Evolutionary conservation across 2,797 vertebrate genomes (phyloP), one percentile per base, ranked within the genome.

Genomic region (Schizopygopsis malacanthus): DNA sequence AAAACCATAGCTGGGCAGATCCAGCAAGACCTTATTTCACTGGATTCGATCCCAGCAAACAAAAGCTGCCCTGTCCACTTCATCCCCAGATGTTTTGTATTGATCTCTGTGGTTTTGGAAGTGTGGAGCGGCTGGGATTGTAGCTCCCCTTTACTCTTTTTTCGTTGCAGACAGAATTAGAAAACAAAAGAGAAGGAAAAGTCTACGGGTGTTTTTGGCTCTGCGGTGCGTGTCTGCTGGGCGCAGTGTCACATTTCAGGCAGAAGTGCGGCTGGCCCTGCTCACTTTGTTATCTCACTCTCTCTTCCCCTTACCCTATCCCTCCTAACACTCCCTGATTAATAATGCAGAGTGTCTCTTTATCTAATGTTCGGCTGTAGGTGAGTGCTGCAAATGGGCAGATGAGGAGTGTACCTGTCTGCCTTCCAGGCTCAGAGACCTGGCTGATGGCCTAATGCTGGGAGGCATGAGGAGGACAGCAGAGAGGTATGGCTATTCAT

Each of bases 311-410:
- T 76, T 63, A 8, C 71, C 39, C 61, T 41, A n/a, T n/a, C n/a
- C n/a, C n/a, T n/a, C n/a, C n/a, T n/a, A n/a, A 71, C 50, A 75
- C 75, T 81, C 83, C 28, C 47, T 86, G 81, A 73, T 95, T 94
- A 96, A 96, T 95, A 96, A 95, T 95, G 94, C 90, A 96, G 91
- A 81, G 84, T 90, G 93, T 91, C 89, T 94, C 90, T 59, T 92
- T 89, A 93, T 94, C 92, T 94, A 92, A 92, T 94, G 93, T 93
- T 95, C 91, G 90, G 89, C 78, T 89, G 92, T 91, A 93, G 92
- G 93, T 93, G 91, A 90, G 92, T 92, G 93, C 83, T 87, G 81
- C 70, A 71, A 90, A 92, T 92, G 91, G 87, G 87, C 81, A 63
- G 88, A 91, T 92, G 92, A 92, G 87, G 91, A 92, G 90, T 92